Conservation (phyloP, 2,888 invertebrate species). For the Sinhomidia bicolor region DNA sequence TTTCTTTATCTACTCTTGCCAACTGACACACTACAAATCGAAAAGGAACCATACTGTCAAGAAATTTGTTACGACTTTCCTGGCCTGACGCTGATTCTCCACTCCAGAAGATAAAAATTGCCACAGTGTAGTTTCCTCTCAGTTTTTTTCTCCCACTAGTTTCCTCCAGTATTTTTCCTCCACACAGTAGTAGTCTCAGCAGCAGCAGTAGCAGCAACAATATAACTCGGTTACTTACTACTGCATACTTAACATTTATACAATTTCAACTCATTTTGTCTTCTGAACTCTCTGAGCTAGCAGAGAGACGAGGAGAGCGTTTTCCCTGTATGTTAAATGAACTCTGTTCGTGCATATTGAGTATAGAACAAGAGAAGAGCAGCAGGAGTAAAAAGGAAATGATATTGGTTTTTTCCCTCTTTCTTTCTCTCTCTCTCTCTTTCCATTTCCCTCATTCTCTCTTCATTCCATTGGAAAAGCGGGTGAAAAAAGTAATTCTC, state of each 20-base stretch:
- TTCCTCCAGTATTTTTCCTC: not conserved
- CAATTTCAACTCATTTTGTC: slow-evolving; percentile 25
- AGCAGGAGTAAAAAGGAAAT: slow-evolving; percentile 50
- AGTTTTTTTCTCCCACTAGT: not conserved
- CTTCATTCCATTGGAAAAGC: slow-evolving; percentile 31
- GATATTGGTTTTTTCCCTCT: slow-evolving; percentile 25
- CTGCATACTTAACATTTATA: not conserved
- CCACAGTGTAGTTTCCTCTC: not conserved
- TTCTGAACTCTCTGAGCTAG: no score
- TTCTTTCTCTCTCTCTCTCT: not conserved
- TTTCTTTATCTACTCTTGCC: not conserved
- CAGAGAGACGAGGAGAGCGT: no score
- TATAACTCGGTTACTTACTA: not conserved
- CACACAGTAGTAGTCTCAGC: not conserved
- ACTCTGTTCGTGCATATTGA: not conserved
- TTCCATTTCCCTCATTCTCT: not conserved
- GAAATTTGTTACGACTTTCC: slow-evolving; percentile 24
- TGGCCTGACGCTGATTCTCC: no score
- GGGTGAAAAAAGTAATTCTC: not conserved
- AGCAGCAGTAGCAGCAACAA: slow-evolving; percentile 9
- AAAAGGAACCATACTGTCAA: slow-evolving; percentile 36
- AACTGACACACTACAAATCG: slow-evolving; percentile 6
- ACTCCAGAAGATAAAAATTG: slow-evolving; percentile 8
- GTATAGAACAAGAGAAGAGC: slow-evolving; percentile 2
- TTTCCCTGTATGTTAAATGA: no score